A percentile compares a stretch with the other conserved stretches of the same genome.
These are phyloP conservation scores for Andrena minutula DNA, from an alignment of 2,888 invertebrate species.

Conservation along the genomic window DNA sequence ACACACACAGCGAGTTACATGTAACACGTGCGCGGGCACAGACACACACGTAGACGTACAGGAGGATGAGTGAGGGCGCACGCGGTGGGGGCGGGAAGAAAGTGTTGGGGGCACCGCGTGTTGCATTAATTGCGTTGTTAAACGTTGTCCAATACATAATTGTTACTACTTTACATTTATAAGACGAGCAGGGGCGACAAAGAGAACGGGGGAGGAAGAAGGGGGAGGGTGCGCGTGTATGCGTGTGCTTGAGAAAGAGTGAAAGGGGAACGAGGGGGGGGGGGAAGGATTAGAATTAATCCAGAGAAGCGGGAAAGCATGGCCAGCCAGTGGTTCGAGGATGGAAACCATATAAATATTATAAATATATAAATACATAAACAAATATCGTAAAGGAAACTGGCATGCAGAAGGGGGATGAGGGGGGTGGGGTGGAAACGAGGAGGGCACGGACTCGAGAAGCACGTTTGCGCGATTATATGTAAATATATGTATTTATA, in stretches of 20 bases:
- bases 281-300: background rate
- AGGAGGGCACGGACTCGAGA: slow-evolving; percentile 1
- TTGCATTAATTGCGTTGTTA: slow-evolving; percentile 74
- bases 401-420: background rate
- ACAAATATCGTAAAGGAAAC: slow-evolving; percentile 29
- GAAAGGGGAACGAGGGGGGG: no score
- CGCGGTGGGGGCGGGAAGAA: background rate
- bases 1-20: slow-evolving; percentile 1
- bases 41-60: slow-evolving; percentile 10
- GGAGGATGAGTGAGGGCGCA: background rate
- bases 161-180: slow-evolving; percentile 75
- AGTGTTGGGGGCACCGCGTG: slow-evolving; percentile 21
- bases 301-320: background rate
- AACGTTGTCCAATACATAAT: slow-evolving; percentile 78
- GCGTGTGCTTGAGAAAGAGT: background rate
- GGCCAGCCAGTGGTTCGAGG: background rate
- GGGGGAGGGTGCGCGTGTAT: slow-evolving; percentile 14
- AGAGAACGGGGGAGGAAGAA: background rate
- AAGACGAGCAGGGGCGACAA: slow-evolving; percentile 35
- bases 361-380: slow-evolving; percentile 53
- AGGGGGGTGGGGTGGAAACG: no score
- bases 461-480: slow-evolving; percentile 34
- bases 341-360: slow-evolving; percentile 44
- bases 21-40: slow-evolving; percentile 13
- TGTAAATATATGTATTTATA: slow-evolving; percentile 66